These are phyloP conservation scores for Lycodopsis pacificus DNA, from an alignment of 2,797 vertebrate species.

Conservation along the genomic window DNA sequence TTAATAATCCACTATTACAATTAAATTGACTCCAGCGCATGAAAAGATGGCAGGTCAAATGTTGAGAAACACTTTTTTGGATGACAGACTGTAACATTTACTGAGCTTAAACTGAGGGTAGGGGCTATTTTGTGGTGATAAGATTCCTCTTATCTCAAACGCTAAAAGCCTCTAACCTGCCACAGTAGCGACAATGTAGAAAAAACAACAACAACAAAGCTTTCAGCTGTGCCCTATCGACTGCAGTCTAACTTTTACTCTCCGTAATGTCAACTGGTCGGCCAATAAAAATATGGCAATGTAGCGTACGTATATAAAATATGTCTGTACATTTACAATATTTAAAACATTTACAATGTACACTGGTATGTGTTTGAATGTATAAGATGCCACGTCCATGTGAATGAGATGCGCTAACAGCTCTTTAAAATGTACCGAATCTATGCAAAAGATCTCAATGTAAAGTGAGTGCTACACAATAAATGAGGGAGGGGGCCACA, in stretches of 20 bases:
- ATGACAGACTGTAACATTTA: slow-evolving; percentile 45
- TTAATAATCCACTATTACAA: slow-evolving; percentile 17
- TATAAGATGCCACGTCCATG: slow-evolving; percentile 35
- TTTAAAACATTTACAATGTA: slow-evolving; percentile 87
- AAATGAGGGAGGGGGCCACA: slow-evolving; percentile 37
- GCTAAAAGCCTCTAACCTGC: slow-evolving; percentile 36
- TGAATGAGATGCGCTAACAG: slow-evolving; percentile 39
- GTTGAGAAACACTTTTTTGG: slow-evolving; percentile 8
- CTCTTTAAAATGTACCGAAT: slow-evolving; percentile 58
- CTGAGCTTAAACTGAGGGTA: slow-evolving; percentile 18
- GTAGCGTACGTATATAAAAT: slow-evolving; percentile 85
- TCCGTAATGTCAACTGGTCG: slow-evolving; percentile 60
- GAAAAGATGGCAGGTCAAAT: slow-evolving; percentile 17
- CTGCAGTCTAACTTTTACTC: slow-evolving; percentile 54
- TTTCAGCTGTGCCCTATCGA: slow-evolving; percentile 52
- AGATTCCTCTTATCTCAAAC: slow-evolving; percentile 22
- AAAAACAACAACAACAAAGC: slow-evolving; percentile 25
- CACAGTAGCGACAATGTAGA: slow-evolving; percentile 37
- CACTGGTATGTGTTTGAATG: slow-evolving; percentile 51
- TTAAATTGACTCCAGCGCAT: slow-evolving; percentile 6
- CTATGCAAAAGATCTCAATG: slow-evolving; percentile 53
- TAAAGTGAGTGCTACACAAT: slow-evolving; percentile 67
- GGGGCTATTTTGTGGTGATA: slow-evolving; percentile 20
- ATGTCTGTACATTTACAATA: slow-evolving; percentile 87
- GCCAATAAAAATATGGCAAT: slow-evolving; percentile 86